Conservation (phyloP, 2,113 vertebrate genomes). For the Coracopsis vasa region DNA sequence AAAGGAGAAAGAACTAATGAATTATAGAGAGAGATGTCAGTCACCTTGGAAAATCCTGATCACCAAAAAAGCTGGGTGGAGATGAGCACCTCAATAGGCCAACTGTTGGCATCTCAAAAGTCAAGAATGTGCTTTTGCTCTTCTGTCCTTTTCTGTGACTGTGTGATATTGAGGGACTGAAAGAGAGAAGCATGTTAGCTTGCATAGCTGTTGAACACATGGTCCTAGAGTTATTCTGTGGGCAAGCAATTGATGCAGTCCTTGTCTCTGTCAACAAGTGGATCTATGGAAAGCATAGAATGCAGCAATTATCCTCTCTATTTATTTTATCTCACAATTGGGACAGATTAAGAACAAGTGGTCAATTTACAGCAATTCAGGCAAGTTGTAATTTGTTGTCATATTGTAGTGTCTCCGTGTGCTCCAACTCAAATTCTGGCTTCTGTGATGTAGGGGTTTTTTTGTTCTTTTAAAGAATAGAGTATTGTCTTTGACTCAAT, state of each 20-base stretch:
- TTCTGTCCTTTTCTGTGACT: not conserved
- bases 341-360: conserved; percentile 30
- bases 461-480: not conserved
- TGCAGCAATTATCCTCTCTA: not conserved
- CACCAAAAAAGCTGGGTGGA: not conserved
- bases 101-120: not conserved
- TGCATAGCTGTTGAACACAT: not conserved
- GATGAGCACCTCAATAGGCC: not conserved
- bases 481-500: not conserved
- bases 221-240: not conserved
- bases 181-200: not conserved
- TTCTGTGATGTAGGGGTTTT: not conserved
- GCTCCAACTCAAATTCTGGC: not conserved
- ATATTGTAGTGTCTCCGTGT: not conserved
- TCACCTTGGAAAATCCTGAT: not conserved
- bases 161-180: not conserved
- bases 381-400: not conserved
- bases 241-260: not conserved
- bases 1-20: not conserved
- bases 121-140: not conserved
- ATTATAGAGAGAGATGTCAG: not conserved
- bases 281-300: not conserved
- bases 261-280: not conserved
- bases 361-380: not conserved
- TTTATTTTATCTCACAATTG: not conserved